Percentiles rank a stretch among this genome's conserved stretches.
phyloP scores from a whole-genome alignment of 2,888 invertebrate genomes.

The Diloba caeruleocephala region DNA sequence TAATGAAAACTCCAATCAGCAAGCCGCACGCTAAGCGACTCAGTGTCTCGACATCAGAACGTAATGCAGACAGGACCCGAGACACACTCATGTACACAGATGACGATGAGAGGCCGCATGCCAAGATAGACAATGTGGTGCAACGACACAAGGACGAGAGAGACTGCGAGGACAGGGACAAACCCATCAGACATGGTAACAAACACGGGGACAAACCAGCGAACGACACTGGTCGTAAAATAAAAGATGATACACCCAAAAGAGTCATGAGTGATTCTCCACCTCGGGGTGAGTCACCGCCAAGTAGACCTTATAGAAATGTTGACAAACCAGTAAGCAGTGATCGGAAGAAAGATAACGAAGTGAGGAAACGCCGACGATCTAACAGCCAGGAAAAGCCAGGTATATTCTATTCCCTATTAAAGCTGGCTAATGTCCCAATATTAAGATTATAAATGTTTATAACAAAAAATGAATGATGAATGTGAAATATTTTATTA shows the following conservation, averaged over 20 bases:
- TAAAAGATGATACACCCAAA: neutral
- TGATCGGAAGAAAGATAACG: slow-evolving; percentile 6
- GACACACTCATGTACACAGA: slow-evolving; percentile 82
- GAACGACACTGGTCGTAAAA: neutral
- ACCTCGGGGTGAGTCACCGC: neutral
- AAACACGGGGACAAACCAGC: slow-evolving; percentile 1
- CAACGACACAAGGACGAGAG: slow-evolving; percentile 71
- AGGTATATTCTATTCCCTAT: neutral
- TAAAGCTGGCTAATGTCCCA: too few species aligned
- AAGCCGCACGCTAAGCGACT: slow-evolving; percentile 41
- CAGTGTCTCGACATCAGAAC: slow-evolving; percentile 6
- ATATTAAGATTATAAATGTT: too few species aligned
- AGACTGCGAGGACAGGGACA: slow-evolving; percentile 10
- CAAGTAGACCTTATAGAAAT: neutral
- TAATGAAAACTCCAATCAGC: slow-evolving; percentile 69
- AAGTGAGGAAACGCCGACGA: slow-evolving; percentile 22
- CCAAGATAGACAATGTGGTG: slow-evolving; percentile 80
- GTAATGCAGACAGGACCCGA: slow-evolving; percentile 65
- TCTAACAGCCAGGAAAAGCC: slow-evolving; percentile 16
- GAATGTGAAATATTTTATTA: too few species aligned
- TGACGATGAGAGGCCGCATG: slow-evolving; percentile 76
- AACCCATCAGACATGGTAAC: slow-evolving; percentile 15
- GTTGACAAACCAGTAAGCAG: neutral
- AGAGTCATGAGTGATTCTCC: slow-evolving; percentile 7
- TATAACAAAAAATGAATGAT: too few species aligned